Base-by-base conservation (phyloP, 2,888 invertebrate genomes). In the Ophion ventricosus region DNA sequence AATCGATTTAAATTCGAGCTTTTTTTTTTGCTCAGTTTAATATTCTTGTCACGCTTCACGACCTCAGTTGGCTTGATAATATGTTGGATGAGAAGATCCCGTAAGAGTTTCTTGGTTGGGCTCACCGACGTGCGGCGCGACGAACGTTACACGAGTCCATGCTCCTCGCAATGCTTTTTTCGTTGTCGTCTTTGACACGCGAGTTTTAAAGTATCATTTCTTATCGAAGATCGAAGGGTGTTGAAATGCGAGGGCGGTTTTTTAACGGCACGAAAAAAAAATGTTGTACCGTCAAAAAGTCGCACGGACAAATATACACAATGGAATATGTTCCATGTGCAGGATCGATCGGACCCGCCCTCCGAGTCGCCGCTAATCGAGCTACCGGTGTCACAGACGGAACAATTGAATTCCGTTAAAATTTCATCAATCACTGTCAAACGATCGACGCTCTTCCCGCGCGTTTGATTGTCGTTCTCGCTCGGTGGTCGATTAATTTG, bases 341-440 rank as follows among this genome's bases (percentile, higher is more conserved):
- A 54, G 56, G 59, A 81, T 74, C 84, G 77, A 84, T 84, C 63
- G 84, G 84, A 84, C 84, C 84, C 84, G 81, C 84, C 84, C 84
- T 78, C 84, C 26, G 59, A 43, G 69, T 72, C 61, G 26, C 70
- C 63, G 63, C 70, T 64, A 69, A 74, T 81, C 78, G 74, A 54
- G 40, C 81, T 69, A 73, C 70, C 76, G 69, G 73, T 72, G 56
- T 25, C 66, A 29, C 40, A 25, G 56, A 29, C n/a, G 56, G 40
- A 56, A 59, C 40, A 61, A 57, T 11, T 49, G 29, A 63, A 61
- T 67, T 5, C 54, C 61, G 63, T 23, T 67, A 49, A 69, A 74
- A 77, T 73, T 70, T 57, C 49, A 64, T 69, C 56, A 69, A 63
- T 14, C 26, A 20, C 40, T 40, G 3, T 29, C 7, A 29, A 57